Base-by-base conservation (phyloP, 2,888 invertebrate genomes). In the Morpho helenor region DNA sequence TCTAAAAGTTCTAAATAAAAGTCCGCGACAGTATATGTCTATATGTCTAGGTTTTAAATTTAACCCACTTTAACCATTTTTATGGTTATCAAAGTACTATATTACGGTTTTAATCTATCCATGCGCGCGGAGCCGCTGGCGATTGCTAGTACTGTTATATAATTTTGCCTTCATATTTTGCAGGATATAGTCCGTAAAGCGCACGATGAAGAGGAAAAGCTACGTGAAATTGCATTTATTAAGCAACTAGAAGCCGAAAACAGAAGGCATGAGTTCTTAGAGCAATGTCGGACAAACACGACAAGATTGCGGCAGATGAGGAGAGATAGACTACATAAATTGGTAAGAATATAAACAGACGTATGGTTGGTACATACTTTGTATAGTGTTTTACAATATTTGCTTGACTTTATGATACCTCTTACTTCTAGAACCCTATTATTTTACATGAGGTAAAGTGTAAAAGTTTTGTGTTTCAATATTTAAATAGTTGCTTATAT, bases 161-260 rank as follows among this genome's bases (percentile, higher is more conserved):
- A 8, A 43, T 43, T n/a, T 9, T 7, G 43, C n/a, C 5, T 43
- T 43, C 43, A 7, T 43, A 8, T 9, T 41, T 55, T 52, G 3
- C 75, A 94, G 79, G 96, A 94, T 76, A 97, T 98, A 66, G 95
- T 98, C 0, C 94, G 96, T 67, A 99, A 99, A 80, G 99, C 99
- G 0, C 98, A 98, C 74, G 99, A 99, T 71, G 99, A 99, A 77
- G 99, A 99, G 69, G 97, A 97, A 60, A 99, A 99, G 79, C 93
- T 98, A 5, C 96, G 97, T 65, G 99, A 99, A 91, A 99, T 99
- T 56, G 98, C 98, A 9, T 99, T 99, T 79, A 99, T 99, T 60
- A 99, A 98, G 79, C 96, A 96, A 69, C 87, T 99, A 47, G 98
- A 98, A 76, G 98, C 98, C 0, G 97, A 98, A 84, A 98, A 99